A percentile compares a stretch with the other conserved stretches of the same genome.
phyloP scores from a whole-genome alignment of 1,140 invertebrate species.

The Stratiolaelaps scimitus region DNA sequence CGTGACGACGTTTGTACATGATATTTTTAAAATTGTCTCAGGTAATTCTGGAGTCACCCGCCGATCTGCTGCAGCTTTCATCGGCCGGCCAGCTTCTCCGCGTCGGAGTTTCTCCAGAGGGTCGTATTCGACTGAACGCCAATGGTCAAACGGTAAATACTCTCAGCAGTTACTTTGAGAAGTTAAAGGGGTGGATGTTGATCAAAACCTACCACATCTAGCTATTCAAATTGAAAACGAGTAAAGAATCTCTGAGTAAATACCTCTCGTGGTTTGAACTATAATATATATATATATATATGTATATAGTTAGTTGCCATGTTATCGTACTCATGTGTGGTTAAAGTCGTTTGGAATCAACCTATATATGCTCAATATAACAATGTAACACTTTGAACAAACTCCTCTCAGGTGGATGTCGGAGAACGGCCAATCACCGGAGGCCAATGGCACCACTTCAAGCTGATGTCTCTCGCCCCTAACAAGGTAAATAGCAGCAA shows the following conservation, averaged over 20 bases:
- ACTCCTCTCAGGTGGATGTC: background rate
- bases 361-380: too few relatives aligned
- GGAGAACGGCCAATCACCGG: constrained; percentile 34
- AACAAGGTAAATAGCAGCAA: constrained; percentile 6
- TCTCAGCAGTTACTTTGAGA: background rate
- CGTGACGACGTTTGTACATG: too few relatives aligned
- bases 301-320: too few relatives aligned
- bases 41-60: constrained; percentile 12
- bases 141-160: constrained; percentile 15
- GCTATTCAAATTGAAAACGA: too few relatives aligned
- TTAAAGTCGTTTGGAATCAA: too few relatives aligned
- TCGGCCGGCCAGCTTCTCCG: constrained; percentile 13
- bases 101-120: constrained; percentile 6
- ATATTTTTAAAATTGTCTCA: background rate
- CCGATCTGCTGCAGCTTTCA: constrained; percentile 12
- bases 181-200: too few relatives aligned
- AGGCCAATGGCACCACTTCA: constrained; percentile 39
- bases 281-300: too few relatives aligned
- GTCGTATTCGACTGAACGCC: background rate
- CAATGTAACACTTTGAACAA: constrained; percentile 4
- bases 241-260: too few relatives aligned
- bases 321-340: too few relatives aligned
- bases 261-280: too few relatives aligned
- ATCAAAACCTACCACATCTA: too few relatives aligned
- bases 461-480: constrained; percentile 33